These are phyloP conservation scores for Yponomeuta evonymella DNA, from an alignment of 2,888 invertebrate species.

Conservation along the genomic window DNA sequence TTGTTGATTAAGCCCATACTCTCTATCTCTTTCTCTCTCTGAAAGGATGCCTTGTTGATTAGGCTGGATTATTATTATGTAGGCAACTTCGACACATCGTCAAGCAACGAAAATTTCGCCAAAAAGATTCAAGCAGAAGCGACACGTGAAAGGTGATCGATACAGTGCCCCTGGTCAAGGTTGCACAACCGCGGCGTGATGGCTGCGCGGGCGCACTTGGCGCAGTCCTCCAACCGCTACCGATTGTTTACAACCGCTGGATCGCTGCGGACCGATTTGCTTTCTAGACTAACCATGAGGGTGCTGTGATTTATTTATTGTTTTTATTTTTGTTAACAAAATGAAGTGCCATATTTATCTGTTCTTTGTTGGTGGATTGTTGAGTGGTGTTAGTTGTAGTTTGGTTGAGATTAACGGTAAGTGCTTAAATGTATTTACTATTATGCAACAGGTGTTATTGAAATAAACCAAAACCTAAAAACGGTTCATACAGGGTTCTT, in stretches of 20 bases:
- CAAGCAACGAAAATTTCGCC: too few species aligned
- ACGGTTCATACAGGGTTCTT: too few species aligned
- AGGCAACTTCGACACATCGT: too few species aligned
- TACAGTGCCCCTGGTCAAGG: neutral
- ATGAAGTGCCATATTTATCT: conserved; percentile 18
- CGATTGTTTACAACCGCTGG: conserved; percentile 8
- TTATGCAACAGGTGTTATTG: too few species aligned
- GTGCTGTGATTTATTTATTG: neutral
- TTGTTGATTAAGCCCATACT: too few species aligned
- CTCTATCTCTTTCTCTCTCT: too few species aligned
- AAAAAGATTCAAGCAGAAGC: conserved; percentile 11
- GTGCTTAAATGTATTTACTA: neutral
- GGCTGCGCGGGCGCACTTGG: neutral
- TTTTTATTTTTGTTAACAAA: conserved; percentile 1
- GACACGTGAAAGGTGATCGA: neutral
- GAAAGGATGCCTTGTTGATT: too few species aligned
- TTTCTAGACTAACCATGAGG: neutral
- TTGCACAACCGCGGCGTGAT: neutral
- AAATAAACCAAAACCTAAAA: too few species aligned
- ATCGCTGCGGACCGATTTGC: neutral
- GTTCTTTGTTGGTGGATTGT: conserved; percentile 12
- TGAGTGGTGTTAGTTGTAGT: conserved; percentile 19
- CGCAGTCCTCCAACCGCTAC: neutral
- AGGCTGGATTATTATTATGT: too few species aligned
- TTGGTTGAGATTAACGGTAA: conserved; percentile 27